Conservation (phyloP, 2,113 vertebrate species). For the Microtus ochrogaster region DNA sequence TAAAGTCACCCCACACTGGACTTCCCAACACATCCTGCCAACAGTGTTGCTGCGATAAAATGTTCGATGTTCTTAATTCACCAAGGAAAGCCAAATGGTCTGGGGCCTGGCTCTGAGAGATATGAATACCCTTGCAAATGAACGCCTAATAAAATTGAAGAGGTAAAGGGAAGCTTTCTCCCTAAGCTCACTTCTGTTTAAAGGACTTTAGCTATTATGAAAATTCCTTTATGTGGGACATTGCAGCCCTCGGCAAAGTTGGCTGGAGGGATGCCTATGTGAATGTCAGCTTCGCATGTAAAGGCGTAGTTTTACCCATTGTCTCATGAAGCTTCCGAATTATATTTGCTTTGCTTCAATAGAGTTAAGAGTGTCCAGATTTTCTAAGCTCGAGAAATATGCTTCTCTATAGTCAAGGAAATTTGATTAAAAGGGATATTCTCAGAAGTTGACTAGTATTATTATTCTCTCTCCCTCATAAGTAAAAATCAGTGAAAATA, state of each 20-base stretch:
- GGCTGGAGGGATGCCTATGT: not conserved
- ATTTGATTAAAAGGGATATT: not conserved
- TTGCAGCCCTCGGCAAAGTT: not conserved
- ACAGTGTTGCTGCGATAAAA: not conserved
- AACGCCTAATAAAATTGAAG: not conserved
- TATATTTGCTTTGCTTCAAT: slow-evolving; percentile 34
- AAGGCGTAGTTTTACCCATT: slow-evolving; percentile 45
- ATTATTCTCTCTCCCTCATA: not conserved
- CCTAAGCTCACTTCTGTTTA: slow-evolving; percentile 1
- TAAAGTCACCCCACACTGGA: not conserved
- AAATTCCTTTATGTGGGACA: slow-evolving; percentile 20
- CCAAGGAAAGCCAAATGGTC: too few species aligned
- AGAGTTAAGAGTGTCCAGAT: not conserved
- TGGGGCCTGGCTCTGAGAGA: not conserved
- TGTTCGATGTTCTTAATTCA: not conserved
- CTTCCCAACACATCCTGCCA: not conserved
- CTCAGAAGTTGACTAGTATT: not conserved
- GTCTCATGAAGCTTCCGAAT: not conserved
- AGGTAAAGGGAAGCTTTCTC: not conserved
- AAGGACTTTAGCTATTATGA: not conserved
- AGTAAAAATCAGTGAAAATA: not conserved
- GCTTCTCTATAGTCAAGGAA: not conserved
- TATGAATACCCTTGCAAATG: fast-evolving
- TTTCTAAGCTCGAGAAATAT: not conserved
- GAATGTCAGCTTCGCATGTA: not conserved